phyloP scores from a whole-genome alignment of 1,140 invertebrate species.

The Holotrichia oblita region DNA sequence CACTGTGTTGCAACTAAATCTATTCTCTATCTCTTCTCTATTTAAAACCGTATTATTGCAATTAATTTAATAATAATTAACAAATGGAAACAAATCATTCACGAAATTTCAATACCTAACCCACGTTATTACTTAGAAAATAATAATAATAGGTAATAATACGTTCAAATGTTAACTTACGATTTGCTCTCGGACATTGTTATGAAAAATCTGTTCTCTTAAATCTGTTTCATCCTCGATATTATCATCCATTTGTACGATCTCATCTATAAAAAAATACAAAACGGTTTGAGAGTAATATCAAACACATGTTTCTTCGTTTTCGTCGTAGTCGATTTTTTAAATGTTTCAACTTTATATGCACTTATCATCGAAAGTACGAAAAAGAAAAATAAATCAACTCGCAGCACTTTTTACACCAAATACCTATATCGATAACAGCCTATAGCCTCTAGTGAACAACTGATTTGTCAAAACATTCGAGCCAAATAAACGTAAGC shows the following conservation, averaged over 20 bases:
- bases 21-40: no score
- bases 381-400: not conserved
- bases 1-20: no score
- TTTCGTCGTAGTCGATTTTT: not conserved
- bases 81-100: no score
- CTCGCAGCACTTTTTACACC: not conserved
- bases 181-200: slow-evolving; percentile 91
- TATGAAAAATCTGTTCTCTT: slow-evolving; percentile 89
- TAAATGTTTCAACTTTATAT: not conserved
- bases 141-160: no score
- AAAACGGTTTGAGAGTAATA: not conserved
- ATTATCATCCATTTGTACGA: slow-evolving; percentile 40
- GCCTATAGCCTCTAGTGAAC: slow-evolving; percentile 7
- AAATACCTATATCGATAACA: not conserved
- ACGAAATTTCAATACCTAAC: no score
- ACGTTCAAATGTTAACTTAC: slow-evolving; percentile 76
- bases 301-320: slow-evolving; percentile 4
- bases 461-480: slow-evolving; percentile 41
- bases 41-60: no score
- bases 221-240: slow-evolving; percentile 65
- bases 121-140: no score
- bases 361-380: not conserved
- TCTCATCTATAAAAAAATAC: not conserved
- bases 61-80: no score
- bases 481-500: not conserved